These are phyloP conservation scores for Argyresthia goedartella DNA, from an alignment of 2,888 invertebrate species.

Conservation along the genomic window DNA sequence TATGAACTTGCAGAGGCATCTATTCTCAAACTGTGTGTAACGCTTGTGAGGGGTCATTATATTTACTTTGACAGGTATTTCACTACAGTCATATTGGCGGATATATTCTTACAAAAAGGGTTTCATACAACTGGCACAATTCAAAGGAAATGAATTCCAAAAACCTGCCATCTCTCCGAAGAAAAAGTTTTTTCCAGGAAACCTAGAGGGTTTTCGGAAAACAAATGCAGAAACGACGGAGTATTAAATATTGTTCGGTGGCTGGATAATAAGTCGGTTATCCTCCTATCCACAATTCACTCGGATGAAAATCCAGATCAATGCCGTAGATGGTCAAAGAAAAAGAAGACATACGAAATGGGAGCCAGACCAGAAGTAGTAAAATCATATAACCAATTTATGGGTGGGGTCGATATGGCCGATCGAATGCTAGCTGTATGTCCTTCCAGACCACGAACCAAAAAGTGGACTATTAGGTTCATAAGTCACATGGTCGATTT, in stretches of 20 bases:
- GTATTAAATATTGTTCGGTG: neutral
- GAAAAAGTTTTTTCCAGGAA: neutral
- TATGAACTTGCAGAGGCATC: too few species aligned
- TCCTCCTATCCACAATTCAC: neutral
- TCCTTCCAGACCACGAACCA: neutral
- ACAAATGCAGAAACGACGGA: neutral
- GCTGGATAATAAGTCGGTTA: neutral
- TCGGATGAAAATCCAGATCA: neutral
- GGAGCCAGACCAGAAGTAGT: neutral
- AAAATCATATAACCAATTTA: neutral
- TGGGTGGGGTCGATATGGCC: neutral
- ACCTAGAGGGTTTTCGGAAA: neutral
- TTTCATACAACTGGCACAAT: neutral
- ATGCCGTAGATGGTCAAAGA: neutral
- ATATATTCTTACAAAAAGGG: neutral
- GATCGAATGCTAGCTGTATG: neutral
- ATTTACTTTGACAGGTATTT: too few species aligned
- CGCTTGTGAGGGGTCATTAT: too few species aligned
- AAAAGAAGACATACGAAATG: neutral
- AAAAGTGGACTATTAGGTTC: neutral
- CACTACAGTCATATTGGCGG: too few species aligned
- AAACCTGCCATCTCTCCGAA: neutral
- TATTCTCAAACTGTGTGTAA: too few species aligned
- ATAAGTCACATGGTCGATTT: neutral
- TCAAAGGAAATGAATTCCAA: neutral